These are phyloP conservation scores for Mormyrops attenuatus DNA, from an alignment of 2,797 vertebrate genomes.

Conservation along the genomic window DNA sequence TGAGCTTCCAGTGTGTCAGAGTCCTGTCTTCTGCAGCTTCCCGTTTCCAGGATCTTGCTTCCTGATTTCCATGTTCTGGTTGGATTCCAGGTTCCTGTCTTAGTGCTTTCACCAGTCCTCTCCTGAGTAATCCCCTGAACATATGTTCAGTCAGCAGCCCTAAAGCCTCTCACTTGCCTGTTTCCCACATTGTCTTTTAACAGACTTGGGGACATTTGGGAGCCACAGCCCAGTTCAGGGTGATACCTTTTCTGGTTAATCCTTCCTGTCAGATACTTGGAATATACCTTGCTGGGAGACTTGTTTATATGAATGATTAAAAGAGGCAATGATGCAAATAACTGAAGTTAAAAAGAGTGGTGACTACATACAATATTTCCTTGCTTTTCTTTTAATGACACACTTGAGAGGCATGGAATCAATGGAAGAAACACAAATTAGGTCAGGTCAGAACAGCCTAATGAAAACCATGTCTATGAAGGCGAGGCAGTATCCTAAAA, in stretches of 20 bases:
- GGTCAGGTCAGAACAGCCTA: not conserved
- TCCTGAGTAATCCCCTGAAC: not conserved
- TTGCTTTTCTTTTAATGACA: not conserved
- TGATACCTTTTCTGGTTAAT: not conserved
- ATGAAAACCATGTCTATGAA: not conserved
- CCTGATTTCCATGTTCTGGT: not conserved
- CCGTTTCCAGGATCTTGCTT: not conserved
- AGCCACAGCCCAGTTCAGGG: not conserved
- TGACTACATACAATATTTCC: not conserved
- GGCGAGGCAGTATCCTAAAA: not conserved
- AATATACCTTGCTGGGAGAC: not conserved
- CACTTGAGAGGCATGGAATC: not conserved
- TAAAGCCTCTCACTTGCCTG: not conserved
- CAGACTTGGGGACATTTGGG: not conserved
- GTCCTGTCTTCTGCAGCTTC: not conserved
- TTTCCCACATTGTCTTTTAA: not conserved
- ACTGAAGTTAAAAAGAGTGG: not conserved
- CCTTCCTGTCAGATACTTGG: not conserved
- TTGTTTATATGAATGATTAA: not conserved
- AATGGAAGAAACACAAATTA: not conserved
- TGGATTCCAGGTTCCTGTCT: not conserved
- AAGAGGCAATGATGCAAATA: not conserved
- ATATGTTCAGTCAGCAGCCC: not conserved
- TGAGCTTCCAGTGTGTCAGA: not conserved
- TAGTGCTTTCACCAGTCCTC: not conserved